These are phyloP conservation scores for Macroramphosus scolopax DNA, from an alignment of 2,797 vertebrate species.

Conservation along the genomic window DNA sequence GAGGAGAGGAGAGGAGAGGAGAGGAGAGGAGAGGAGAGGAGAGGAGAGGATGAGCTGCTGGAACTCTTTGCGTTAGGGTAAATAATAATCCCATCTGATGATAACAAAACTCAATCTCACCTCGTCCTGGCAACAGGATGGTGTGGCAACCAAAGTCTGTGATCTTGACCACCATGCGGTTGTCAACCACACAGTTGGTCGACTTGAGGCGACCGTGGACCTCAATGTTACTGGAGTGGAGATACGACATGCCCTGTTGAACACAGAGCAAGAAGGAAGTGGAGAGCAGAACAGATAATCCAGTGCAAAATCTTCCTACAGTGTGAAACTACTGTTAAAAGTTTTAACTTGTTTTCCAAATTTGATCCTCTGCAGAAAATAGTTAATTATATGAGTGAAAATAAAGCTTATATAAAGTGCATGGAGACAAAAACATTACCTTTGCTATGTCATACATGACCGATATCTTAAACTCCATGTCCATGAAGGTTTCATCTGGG, in stretches of 20 bases:
- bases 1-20: slow-evolving; percentile 1
- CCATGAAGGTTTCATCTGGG: slow-evolving; percentile 94
- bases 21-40: slow-evolving; percentile 14
- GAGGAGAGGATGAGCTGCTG: background rate
- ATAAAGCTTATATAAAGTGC: background rate
- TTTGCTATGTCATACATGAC: slow-evolving; percentile 96
- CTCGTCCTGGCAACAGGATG: slow-evolving; percentile 84
- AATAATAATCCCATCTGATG: too few relatives aligned
- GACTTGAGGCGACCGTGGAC: slow-evolving; percentile 94
- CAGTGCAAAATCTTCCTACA: too few relatives aligned
- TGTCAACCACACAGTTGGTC: slow-evolving; percentile 95
- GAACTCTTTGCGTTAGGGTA: background rate
- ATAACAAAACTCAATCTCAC: slow-evolving; percentile 74
- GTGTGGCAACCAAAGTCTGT: slow-evolving; percentile 94
- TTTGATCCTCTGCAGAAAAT: background rate
- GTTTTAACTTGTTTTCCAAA: background rate
- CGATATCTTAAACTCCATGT: slow-evolving; percentile 96
- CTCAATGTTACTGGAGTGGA: slow-evolving; percentile 90
- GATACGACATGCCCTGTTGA: slow-evolving; percentile 92
- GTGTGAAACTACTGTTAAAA: accelerated
- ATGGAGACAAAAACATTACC: slow-evolving; percentile 63
- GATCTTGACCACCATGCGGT: slow-evolving; percentile 97
- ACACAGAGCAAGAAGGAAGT: background rate
- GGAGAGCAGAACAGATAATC: too few relatives aligned
- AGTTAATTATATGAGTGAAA: background rate